Evolutionary conservation across 2,888 invertebrate species (phyloP), one percentile per base, ranked within the genome.

Genomic region (Agonopterix subpropinquella): DNA sequence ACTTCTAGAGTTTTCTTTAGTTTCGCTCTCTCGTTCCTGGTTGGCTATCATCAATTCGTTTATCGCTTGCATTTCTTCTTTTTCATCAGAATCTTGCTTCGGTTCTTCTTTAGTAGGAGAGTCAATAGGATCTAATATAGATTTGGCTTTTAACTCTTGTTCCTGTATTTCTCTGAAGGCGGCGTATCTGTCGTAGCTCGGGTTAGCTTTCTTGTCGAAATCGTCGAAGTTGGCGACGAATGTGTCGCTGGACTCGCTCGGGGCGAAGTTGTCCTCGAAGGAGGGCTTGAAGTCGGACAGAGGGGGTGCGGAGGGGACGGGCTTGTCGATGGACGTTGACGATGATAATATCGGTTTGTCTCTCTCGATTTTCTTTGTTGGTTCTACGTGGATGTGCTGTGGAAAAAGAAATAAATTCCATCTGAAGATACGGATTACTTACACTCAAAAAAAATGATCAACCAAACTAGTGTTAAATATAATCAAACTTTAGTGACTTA

Each of bases 111-210:
- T 56, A 2, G 50, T 57, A 28, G 28, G 28, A 3, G 54, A 60
- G 5, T 80, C 80, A 1, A 69, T 56, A 0, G 82, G 77, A 36
- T 80, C 79, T 50, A 87, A 53, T 41, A 84, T 73, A 0, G 85
- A 77, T 55, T 80, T 82, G 0, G 80, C 67, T 69, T 92, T 92
- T 35, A 92, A 75, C 59, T 93, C 92, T 70, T 94, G 94, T 64
- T 95, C 93, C 59, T 95, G 93, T 59, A 95, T 91, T 82, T 97
- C 96, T 54, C 96, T 90, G 65, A 97, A 96, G 0, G 94, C 96
- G 0, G 96, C 96, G 73, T 97, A 97, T 60, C 95, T 91, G 70
- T 96, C 96, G 65, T 93, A 94, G 0, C 91, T 77, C 0, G 91
- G 80, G 52, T 91, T 90, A 0, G 85, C 81, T 67, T 89, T 88